A percentile compares a stretch with the other conserved stretches of the same genome.
Evolutionary conservation across 2,797 vertebrate species (phyloP).

Genomic region (Sus cebifrons): DNA sequence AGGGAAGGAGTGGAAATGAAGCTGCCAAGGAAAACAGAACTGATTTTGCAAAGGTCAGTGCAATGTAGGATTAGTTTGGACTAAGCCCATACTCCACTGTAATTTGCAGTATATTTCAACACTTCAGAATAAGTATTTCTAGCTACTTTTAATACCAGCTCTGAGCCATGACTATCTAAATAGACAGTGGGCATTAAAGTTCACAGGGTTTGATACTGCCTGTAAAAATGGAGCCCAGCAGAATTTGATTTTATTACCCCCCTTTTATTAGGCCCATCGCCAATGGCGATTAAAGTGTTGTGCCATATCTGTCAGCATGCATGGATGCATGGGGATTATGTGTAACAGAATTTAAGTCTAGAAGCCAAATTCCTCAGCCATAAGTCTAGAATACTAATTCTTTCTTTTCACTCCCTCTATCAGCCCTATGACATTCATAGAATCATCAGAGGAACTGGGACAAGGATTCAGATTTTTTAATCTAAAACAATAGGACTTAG

Average conservation of each 20-base stretch:
- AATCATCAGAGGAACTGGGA: background rate
- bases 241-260: slow-evolving; percentile 90
- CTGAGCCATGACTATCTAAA: slow-evolving; percentile 90
- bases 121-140: slow-evolving; percentile 89
- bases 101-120: slow-evolving; percentile 90
- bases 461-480: slow-evolving; percentile 19
- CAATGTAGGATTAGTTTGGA: slow-evolving; percentile 88
- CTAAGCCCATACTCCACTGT: slow-evolving; percentile 84
- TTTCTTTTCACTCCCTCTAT: slow-evolving; percentile 63
- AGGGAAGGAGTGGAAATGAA: slow-evolving; percentile 88
- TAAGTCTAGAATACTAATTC: slow-evolving; percentile 88
- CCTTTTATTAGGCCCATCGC: slow-evolving; percentile 90
- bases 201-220: slow-evolving; percentile 90
- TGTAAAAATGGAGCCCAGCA: slow-evolving; percentile 88
- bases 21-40: slow-evolving; percentile 89
- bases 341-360: slow-evolving; percentile 89
- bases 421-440: background rate
- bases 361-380: slow-evolving; percentile 85
- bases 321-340: slow-evolving; percentile 88
- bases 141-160: slow-evolving; percentile 89
- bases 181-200: slow-evolving; percentile 90
- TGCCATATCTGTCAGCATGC: slow-evolving; percentile 87
- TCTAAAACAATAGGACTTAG: background rate
- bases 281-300: slow-evolving; percentile 88
- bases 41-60: slow-evolving; percentile 89